phyloP scores from a whole-genome alignment of 2,888 invertebrate genomes.

The Nudaria mundana region DNA sequence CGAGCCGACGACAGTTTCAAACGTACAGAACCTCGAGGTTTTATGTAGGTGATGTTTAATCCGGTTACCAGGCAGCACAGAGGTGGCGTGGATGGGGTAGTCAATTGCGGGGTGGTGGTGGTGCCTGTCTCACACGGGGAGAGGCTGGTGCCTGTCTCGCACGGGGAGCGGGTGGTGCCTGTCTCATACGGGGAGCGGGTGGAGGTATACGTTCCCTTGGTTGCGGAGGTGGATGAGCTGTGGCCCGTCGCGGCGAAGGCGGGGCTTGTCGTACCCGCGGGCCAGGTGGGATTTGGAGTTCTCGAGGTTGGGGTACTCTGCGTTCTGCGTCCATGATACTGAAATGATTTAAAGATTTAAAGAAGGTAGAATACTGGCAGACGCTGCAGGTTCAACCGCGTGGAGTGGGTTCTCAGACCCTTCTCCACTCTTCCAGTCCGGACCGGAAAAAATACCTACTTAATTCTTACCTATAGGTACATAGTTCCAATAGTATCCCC shows the following conservation, averaged over 20 bases:
- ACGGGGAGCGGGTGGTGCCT: constrained; percentile 45
- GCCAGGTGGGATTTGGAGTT: constrained; percentile 48
- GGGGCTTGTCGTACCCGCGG: constrained; percentile 50
- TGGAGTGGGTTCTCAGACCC: no score
- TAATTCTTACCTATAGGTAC: no score
- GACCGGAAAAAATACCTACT: no score
- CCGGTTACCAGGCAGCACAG: no score
- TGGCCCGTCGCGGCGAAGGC: constrained; percentile 43
- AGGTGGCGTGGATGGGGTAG: no score
- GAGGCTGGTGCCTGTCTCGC: constrained; percentile 28
- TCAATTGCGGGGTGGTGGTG: not conserved
- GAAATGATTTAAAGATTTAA: not conserved
- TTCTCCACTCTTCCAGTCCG: no score
- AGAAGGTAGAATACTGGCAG: no score
- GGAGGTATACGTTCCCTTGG: constrained; percentile 45
- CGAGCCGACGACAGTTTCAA: no score
- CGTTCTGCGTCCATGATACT: constrained; percentile 20
- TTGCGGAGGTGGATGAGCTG: constrained; percentile 39
- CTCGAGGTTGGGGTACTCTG: constrained; percentile 36
- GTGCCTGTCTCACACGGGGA: constrained; percentile 2
- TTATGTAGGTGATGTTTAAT: no score
- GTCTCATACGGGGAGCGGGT: constrained; percentile 44
- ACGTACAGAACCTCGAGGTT: no score
- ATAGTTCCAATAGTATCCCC: no score
- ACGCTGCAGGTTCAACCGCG: no score